Base-by-base conservation (phyloP, 2,888 invertebrate genomes). In the Chymomyza caudatula region DNA sequence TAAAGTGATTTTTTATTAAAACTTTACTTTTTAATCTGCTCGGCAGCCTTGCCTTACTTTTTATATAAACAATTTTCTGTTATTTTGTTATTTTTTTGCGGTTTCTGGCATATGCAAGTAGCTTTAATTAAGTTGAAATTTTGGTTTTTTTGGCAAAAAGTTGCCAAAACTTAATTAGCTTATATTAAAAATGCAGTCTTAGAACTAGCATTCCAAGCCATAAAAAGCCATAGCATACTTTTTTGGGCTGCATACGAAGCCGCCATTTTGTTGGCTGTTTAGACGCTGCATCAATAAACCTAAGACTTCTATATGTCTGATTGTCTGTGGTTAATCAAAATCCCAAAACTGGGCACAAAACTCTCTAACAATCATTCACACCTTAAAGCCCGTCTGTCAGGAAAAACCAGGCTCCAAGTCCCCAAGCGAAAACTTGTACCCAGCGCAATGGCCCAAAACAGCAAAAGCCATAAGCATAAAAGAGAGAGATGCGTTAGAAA, bases 1-100 rank as follows among this genome's bases (percentile, higher is more conserved):
- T 73, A 76, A 84, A 79, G 73, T 81, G 72, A 76, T 78, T 84
- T 71, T 84, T 80, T 78, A 78, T 74, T 76, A 81, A 78, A 76
- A 78, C 70, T 76, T 84, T 71, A 72, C 63, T 71, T 73, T 82
- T 80, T 80, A 84, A 80, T 80, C 79, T 76, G 82, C 64, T 65
- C 22, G 23, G 8, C 37, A 6, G 20, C 53, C 53, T 59, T 59
- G 63, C 47, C 60, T 74, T 65, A 55, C 71, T 66, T 70, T 67
- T 65, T 59, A 64, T 63, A 58, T 60, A 47, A 62, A 43, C 15
- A 37, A 17, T 55, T 47, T 58, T 54, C 25, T 44, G 56, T 64
- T 15, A 44, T 19, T 17, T 62, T 61, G 62, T 44, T 61, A n/a
- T n/a, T 54, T 15, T 47, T 59, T 43, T 71, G 71, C 60, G 67